Conservation (phyloP, 2,888 invertebrate genomes). For the Leptopilina drosophilae region DNA sequence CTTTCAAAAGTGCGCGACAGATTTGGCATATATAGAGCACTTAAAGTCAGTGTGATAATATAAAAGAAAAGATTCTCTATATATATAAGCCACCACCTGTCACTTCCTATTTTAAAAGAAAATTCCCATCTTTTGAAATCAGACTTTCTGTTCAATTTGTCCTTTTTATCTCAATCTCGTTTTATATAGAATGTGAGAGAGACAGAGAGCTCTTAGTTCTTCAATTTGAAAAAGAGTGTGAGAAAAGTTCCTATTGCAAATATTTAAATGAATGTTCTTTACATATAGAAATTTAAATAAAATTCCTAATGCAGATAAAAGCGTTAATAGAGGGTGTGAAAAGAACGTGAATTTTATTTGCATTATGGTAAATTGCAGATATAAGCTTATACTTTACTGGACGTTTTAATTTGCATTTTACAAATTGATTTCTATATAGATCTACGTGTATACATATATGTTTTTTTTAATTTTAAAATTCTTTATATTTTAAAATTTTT, state of each 20-base stretch:
- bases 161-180: not conserved
- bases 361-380: not conserved
- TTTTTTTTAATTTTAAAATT: too few relatives aligned
- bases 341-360: not conserved
- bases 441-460: too few relatives aligned
- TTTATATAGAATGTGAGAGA: not conserved
- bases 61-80: slow-evolving; percentile 19
- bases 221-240: not conserved
- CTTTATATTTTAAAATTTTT: too few relatives aligned
- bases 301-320: not conserved
- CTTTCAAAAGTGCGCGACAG: slow-evolving; percentile 11
- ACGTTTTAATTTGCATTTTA: not conserved
- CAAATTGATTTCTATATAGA: not conserved
- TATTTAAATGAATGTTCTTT: slow-evolving; percentile 6
- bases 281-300: slow-evolving; percentile 3
- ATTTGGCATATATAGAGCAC: slow-evolving; percentile 14
- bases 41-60: slow-evolving; percentile 6
- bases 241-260: not conserved
- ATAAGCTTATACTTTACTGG: not conserved
- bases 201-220: not conserved
- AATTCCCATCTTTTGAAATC: slow-evolving; percentile 5
- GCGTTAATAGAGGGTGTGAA: not conserved
- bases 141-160: not conserved
- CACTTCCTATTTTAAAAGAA: slow-evolving; percentile 8
- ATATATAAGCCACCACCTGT: slow-evolving; percentile 12